These are phyloP conservation scores for Corynorhinus townsendii DNA, from an alignment of 2,113 vertebrate genomes.

Conservation along the genomic window DNA sequence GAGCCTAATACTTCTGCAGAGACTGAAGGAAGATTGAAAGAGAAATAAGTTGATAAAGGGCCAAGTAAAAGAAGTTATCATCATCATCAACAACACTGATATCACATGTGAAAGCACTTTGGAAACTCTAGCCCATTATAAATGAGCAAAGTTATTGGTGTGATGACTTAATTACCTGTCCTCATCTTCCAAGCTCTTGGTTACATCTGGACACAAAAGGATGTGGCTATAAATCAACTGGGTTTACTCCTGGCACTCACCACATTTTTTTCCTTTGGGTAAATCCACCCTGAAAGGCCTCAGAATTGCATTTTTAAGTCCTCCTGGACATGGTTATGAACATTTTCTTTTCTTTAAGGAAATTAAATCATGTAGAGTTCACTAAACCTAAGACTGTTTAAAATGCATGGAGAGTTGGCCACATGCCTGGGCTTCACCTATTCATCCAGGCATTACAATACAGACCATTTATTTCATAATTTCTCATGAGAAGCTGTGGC, in stretches of 20 bases:
- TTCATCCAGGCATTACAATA: conserved; percentile 54
- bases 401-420: conserved; percentile 67
- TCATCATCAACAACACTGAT: not conserved
- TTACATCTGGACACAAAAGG: not conserved
- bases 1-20: not conserved
- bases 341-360: conserved; percentile 36
- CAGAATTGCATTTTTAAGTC: not conserved
- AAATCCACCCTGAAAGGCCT: not conserved
- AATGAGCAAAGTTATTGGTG: not conserved
- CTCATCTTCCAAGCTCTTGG: not conserved
- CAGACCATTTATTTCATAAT: conserved; percentile 47
- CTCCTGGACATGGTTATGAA: not conserved
- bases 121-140: not conserved
- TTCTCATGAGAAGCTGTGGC: conserved; percentile 38
- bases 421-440: conserved; percentile 35
- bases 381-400: conserved; percentile 63
- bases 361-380: conserved; percentile 69
- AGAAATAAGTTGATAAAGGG: not conserved
- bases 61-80: not conserved
- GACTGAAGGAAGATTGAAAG: not conserved
- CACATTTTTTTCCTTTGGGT: not conserved
- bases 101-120: not conserved
- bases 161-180: not conserved
- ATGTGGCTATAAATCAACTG: not conserved
- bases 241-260: not conserved